Evolutionary conservation across 2,113 vertebrate species (phyloP).

Genomic region (Leucosticte australis): DNA sequence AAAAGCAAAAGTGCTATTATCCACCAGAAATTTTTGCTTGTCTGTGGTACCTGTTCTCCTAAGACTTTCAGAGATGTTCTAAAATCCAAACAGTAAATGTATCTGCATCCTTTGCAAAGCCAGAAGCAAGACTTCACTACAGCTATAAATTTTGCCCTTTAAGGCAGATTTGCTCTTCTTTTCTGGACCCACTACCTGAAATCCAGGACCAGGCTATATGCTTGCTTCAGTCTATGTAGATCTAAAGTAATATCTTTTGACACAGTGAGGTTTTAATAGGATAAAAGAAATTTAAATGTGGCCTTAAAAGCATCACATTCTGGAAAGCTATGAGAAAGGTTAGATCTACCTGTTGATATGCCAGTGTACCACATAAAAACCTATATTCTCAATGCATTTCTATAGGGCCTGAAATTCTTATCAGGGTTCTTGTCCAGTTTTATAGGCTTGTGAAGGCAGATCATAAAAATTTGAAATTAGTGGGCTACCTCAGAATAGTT

Average conservation of each 20-base stretch:
- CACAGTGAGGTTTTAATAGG: neutral
- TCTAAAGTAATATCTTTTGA: neutral
- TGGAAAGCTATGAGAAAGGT: neutral
- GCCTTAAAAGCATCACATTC: neutral
- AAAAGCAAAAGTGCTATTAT: neutral
- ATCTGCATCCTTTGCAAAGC: neutral
- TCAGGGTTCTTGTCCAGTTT: conserved; percentile 10
- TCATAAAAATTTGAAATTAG: conserved; percentile 24
- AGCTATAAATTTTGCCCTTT: neutral
- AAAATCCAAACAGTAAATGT: neutral
- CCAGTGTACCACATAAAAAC: neutral
- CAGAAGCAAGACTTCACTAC: neutral
- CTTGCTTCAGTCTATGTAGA: neutral
- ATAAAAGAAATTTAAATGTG: neutral
- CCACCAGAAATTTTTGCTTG: neutral
- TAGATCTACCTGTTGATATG: neutral
- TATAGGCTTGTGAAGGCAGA: conserved; percentile 7
- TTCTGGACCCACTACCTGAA: neutral
- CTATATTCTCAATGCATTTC: neutral
- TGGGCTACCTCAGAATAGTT: neutral
- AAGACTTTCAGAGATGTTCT: neutral
- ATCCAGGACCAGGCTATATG: neutral
- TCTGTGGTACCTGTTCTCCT: neutral
- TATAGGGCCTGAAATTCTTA: conserved; percentile 2
- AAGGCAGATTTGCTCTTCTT: neutral